Evolutionary conservation across 2,888 invertebrate genomes (phyloP), one percentile per base, ranked within the genome.

Genomic region (Dynastes grantii): DNA sequence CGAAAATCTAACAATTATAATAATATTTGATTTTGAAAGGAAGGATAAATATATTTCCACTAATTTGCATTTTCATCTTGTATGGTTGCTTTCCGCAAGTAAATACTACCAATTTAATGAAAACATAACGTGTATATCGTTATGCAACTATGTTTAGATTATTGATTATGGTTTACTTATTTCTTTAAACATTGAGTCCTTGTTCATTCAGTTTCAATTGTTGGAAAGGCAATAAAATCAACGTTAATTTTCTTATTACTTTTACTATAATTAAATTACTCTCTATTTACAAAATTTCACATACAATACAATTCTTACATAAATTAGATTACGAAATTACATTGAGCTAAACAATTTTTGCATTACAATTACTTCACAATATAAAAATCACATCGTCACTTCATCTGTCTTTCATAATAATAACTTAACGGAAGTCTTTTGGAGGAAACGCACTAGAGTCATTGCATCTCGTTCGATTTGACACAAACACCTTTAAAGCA

Each of bases 401-500:
- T 76, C 49, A 63, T 53, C 40, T 79, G 64, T 76, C 76, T 63
- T 68, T 70, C 40, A 58, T 40, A 61, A 9, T 49, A 70, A 76
- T 79, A 79, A 76, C n/a, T 79, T 73, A 78, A 53, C 45, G 13
- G n/a, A 53, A 53, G 53, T 73, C 49, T 45, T 32, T 40, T 65
- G 13, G 11, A 51, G 32, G 53, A 73, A 32, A 37, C 27, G 49
- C 45, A 27, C 64, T 45, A n/a, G 13, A 53, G 53, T 68, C 64
- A 53, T 13, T 85, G 85, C 79, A 83, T 85, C 55, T 87, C 85
- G 76, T 84, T 86, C 45, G 90, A 90, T 89, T 96, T 96, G 81
- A 96, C 92, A 87, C 96, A 96, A 85, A 94, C 93, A 13, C 96
- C 96, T 86, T 95, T 92, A 87, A 94, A 96, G 86, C 96, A 96